Conservation (phyloP, 2,113 vertebrate species). For the Rhinoptilus africanus region DNA sequence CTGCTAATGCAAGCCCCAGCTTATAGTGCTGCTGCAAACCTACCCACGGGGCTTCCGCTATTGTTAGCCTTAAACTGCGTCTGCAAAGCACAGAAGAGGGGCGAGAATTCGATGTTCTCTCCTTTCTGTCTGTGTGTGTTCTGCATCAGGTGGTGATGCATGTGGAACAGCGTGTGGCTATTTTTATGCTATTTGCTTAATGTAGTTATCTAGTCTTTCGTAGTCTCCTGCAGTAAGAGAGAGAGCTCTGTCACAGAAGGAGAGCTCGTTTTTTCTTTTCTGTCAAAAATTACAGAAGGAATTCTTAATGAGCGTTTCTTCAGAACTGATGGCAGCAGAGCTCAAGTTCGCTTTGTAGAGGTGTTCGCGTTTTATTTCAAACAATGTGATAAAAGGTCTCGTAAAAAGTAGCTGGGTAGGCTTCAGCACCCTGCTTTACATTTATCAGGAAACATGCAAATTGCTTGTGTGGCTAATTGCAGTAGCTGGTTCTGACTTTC, state of each 20-base stretch:
- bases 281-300: conserved; percentile 17
- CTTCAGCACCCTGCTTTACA: neutral
- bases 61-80: neutral
- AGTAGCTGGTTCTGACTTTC: neutral
- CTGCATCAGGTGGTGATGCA: neutral
- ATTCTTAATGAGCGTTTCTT: neutral
- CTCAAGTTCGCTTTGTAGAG: neutral
- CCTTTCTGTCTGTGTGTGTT: neutral
- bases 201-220: neutral
- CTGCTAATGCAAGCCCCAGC: neutral
- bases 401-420: neutral
- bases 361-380: neutral
- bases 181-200: conserved; percentile 1
- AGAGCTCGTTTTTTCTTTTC: neutral
- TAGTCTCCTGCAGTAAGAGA: neutral
- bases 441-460: neutral
- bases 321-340: neutral
- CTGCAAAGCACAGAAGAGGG: neutral
- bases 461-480: neutral
- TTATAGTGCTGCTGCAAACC: neutral
- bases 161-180: neutral
- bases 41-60: neutral
- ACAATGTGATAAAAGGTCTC: neutral
- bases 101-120: neutral
- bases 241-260: neutral